Evolutionary conservation across 2,113 vertebrate species (phyloP), one percentile per base, ranked within the genome.

Genomic region (Oryzias melastigma): DNA sequence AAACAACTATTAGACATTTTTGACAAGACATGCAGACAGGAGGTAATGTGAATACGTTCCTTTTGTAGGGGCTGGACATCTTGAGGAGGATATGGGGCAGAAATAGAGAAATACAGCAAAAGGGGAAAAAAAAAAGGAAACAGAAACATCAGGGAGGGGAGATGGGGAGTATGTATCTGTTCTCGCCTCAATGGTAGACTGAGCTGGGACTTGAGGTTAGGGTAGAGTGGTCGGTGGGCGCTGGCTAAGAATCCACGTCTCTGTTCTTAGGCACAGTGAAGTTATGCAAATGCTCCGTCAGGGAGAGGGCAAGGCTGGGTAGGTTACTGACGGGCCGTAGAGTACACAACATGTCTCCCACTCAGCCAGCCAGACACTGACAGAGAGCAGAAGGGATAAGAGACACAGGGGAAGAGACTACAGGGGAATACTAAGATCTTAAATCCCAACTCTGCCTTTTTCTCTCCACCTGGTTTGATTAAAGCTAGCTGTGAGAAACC

Each of bases 231-330:
- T 61, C 67, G 69, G 65, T 10, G 62, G 57, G 77, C 60, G 75
- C 75, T 85, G 80, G 70, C 65, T 49, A 17, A 62, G 79, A 63
- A 62, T 82, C 69, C 6, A 49, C 78, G 75, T 85, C 76, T 85
- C 82, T 85, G 87, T 85, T 90, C 78, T 87, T 88, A 86, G 81
- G 82, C 82, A 73, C 80, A 86, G 86, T 64, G 83, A 89, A 83
- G 88, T 90, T 92, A 93, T 93, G 92, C 88, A 92, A 93, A 93
- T 92, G 83, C 83, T 88, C 88, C 87, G 85, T 91, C 90, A 91
- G 89, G 75, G 80, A 71, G 77, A 87, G 88, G 88, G 84, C 90
- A 93, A 91, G 92, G 91, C 85, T 93, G 92, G 92, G 88, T 89
- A 91, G 89, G 90, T 88, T 89, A 89, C 90, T 92, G 92, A 93